Evolutionary conservation across 2,797 vertebrate genomes (phyloP).

Genomic region (Hydrophis major): DNA sequence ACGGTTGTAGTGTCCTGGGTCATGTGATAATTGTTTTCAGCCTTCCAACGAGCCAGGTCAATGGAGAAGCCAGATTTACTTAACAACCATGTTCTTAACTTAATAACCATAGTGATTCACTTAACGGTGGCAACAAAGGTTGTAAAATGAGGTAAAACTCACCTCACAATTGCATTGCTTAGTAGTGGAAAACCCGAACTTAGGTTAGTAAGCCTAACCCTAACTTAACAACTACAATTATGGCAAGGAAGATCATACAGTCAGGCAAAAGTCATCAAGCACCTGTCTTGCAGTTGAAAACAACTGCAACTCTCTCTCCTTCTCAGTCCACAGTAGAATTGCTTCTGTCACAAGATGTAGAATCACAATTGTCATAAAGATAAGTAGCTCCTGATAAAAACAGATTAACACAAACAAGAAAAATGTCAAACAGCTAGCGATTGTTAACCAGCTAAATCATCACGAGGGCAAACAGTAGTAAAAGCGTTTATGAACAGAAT

Average conservation of each 20-base stretch:
- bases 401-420: neutral
- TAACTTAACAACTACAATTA: too few species aligned
- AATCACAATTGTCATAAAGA: neutral
- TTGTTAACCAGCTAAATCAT: neutral
- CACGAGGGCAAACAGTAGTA: neutral
- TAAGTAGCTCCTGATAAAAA: neutral
- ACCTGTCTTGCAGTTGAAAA: too few species aligned
- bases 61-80: neutral
- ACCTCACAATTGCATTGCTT: too few species aligned
- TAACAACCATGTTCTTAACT: neutral
- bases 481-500: neutral
- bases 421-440: neutral
- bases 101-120: too few species aligned
- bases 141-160: too few species aligned
- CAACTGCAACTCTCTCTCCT: neutral
- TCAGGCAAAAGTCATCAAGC: too few species aligned
- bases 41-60: neutral
- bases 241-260: too few species aligned
- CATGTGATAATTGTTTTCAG: neutral
- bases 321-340: neutral
- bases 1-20: neutral
- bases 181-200: too few species aligned
- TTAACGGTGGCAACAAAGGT: too few species aligned
- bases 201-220: too few species aligned
- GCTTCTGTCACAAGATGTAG: neutral